Percentiles rank a stretch among this genome's conserved stretches.
Conservation (phyloP, 1,140 invertebrate species). For the Trinorchestia longiramus region DNA sequence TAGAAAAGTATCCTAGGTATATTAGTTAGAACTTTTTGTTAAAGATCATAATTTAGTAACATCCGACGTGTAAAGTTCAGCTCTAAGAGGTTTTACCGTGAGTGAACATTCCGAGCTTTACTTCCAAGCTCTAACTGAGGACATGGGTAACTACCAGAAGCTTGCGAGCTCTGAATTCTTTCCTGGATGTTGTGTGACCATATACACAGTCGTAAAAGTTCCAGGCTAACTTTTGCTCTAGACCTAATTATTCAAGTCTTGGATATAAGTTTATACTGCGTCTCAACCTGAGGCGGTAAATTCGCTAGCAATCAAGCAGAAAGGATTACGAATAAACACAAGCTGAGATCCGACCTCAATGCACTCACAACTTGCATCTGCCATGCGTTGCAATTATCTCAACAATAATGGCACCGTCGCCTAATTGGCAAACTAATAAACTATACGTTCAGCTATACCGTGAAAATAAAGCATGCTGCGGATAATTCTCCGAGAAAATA, state of each 20-base stretch:
- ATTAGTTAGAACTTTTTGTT: too few species aligned
- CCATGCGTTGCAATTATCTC: background rate
- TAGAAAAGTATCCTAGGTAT: too few species aligned
- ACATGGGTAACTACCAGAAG: background rate
- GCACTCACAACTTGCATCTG: too few species aligned
- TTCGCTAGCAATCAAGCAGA: background rate
- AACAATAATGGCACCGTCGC: background rate
- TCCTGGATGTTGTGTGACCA: background rate
- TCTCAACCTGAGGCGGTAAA: background rate
- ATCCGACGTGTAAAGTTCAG: too few species aligned
- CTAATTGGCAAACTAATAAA: too few species aligned
- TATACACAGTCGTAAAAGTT: background rate
- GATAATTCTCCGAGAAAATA: too few species aligned
- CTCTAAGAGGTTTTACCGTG: background rate
- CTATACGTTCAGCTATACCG: too few species aligned
- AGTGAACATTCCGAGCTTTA: background rate
- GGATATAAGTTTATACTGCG: background rate
- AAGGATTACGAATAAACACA: background rate
- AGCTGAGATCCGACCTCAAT: too few species aligned
- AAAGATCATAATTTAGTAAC: too few species aligned
- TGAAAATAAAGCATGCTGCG: too few species aligned
- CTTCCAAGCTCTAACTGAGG: background rate
- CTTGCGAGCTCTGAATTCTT: background rate
- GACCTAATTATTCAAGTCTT: background rate
- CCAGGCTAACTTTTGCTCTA: background rate